phyloP scores from a whole-genome alignment of 2,113 vertebrate species.

The Pimephales promelas region DNA sequence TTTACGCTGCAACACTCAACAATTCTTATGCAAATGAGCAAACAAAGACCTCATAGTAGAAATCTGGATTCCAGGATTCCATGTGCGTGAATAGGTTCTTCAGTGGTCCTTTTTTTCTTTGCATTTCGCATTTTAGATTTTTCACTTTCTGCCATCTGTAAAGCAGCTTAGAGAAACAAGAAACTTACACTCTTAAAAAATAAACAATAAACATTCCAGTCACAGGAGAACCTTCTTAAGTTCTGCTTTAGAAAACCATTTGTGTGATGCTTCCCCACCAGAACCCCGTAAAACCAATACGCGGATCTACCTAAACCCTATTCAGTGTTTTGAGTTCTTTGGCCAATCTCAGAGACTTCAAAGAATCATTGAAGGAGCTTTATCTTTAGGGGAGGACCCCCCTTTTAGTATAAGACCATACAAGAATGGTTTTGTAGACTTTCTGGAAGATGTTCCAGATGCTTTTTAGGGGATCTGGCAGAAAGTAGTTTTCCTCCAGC shows the following conservation, averaged over 20 bases:
- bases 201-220: background rate
- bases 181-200: background rate
- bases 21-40: background rate
- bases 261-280: background rate
- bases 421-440: background rate
- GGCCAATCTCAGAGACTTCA: background rate
- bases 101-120: background rate
- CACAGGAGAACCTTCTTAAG: background rate
- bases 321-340: background rate
- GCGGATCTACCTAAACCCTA: background rate
- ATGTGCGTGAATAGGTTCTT: background rate
- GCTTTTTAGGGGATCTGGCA: conserved; percentile 32
- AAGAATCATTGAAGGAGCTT: background rate
- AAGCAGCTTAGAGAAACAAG: background rate
- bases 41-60: background rate
- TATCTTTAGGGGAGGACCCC: background rate
- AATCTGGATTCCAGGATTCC: background rate
- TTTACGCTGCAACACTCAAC: background rate
- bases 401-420: background rate
- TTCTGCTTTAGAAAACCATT: background rate
- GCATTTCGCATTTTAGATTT: background rate
- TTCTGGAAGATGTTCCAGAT: background rate
- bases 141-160: background rate
- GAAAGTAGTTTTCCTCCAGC: conserved; percentile 14
- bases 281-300: background rate